Conservation (phyloP, 2,888 invertebrate genomes). For the Clistopyga incitator region DNA sequence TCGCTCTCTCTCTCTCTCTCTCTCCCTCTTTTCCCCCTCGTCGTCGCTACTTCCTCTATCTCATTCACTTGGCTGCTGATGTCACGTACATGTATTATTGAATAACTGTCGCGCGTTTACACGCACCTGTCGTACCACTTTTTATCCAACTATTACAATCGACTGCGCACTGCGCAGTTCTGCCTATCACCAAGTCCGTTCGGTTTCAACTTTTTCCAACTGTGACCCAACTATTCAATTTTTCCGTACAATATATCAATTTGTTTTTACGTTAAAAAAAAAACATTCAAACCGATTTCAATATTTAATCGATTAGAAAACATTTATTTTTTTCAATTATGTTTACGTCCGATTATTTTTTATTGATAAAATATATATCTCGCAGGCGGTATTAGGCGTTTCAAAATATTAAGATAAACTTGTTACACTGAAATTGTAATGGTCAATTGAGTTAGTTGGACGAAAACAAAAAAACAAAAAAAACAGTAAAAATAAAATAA, state of each 20-base stretch:
- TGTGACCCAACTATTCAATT: not conserved
- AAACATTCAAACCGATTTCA: not conserved
- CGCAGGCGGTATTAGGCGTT: too few relatives aligned
- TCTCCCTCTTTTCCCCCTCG: constrained; percentile 5
- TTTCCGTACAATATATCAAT: not conserved
- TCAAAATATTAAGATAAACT: too few relatives aligned
- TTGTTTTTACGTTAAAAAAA: not conserved
- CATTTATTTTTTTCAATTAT: not conserved
- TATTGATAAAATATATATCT: too few relatives aligned
- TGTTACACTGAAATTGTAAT: too few relatives aligned
- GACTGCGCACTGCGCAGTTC: constrained; percentile 34
- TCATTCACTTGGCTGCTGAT: constrained; percentile 58
- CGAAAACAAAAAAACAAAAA: too few relatives aligned
- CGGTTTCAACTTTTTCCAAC: not conserved
- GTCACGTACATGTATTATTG: constrained; percentile 65
- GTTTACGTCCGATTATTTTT: not conserved
- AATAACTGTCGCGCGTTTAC: constrained; percentile 65
- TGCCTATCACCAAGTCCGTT: not conserved
- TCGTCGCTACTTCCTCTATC: constrained; percentile 48
- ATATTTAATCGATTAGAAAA: not conserved
- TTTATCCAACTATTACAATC: constrained; percentile 56
- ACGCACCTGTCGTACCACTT: constrained; percentile 66
- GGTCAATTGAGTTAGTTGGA: not conserved
- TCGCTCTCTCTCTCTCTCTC: constrained; percentile 18
- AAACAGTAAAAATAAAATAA: not conserved